Evolutionary conservation across 2,797 vertebrate genomes (phyloP).

Genomic region (Valencia hispanica): DNA sequence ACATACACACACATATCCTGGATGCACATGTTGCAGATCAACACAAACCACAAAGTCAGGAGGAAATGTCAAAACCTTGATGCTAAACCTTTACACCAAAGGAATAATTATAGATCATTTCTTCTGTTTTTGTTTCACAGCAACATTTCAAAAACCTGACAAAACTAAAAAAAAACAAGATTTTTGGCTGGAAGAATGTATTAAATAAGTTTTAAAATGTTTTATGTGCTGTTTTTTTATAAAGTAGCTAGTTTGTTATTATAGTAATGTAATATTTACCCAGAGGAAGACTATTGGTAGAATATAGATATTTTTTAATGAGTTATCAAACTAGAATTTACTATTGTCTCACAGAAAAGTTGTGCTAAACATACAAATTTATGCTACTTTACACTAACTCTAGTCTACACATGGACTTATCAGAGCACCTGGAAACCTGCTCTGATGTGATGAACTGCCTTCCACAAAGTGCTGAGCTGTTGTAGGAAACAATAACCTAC

Average conservation of each 20-base stretch:
- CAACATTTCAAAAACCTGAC: neutral
- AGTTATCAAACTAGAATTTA: neutral
- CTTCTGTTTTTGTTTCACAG: neutral
- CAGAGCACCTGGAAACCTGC: neutral
- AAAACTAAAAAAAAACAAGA: neutral
- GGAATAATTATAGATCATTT: neutral
- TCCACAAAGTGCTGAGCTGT: neutral
- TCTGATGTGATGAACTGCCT: neutral
- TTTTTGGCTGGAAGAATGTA: neutral
- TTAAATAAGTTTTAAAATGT: neutral
- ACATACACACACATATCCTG: too few species aligned
- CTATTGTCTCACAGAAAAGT: neutral
- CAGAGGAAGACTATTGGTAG: neutral
- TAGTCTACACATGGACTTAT: too few species aligned
- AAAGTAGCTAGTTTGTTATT: neutral
- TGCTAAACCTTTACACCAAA: neutral
- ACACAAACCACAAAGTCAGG: slow-evolving; percentile 2
- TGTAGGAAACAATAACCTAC: slow-evolving; percentile 58
- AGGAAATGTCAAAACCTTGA: neutral
- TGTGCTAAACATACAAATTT: neutral
- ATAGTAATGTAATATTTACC: neutral
- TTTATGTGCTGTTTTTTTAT: too few species aligned
- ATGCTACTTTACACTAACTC: neutral
- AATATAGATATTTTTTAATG: neutral
- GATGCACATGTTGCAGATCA: slow-evolving; percentile 20